Percentiles rank a stretch among this genome's conserved stretches.
phyloP scores from a whole-genome alignment of 2,888 invertebrate genomes.

The Patella depressa region DNA sequence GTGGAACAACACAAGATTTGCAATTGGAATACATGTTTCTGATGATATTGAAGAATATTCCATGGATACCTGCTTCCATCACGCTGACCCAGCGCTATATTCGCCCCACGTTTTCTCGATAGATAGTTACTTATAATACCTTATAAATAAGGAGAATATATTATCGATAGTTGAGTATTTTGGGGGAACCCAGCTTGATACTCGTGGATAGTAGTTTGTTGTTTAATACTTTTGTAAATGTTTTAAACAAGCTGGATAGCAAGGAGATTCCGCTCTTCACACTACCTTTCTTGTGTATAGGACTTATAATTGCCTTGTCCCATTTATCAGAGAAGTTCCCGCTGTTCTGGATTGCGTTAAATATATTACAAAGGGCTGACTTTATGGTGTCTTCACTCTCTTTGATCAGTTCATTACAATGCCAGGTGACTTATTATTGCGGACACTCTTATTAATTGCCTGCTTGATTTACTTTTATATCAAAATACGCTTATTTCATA shows the following conservation, averaged over 20 bases:
- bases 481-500: too few relatives aligned
- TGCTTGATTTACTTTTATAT: too few relatives aligned
- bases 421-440: neutral
- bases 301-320: neutral
- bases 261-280: neutral
- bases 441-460: neutral
- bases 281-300: neutral
- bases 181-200: too few relatives aligned
- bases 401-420: neutral
- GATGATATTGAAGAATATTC: neutral
- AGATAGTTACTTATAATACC: too few relatives aligned
- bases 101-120: too few relatives aligned
- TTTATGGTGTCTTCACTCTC: neutral
- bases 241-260: neutral
- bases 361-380: neutral
- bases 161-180: too few relatives aligned
- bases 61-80: neutral
- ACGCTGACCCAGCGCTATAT: neutral
- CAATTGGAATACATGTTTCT: neutral
- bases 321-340: neutral
- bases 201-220: neutral
- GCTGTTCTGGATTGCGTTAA: neutral
- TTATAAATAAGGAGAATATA: too few relatives aligned
- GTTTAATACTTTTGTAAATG: constrained; percentile 1
- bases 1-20: constrained; percentile 13